Conservation (phyloP, 2,888 invertebrate species). For the Argyresthia goedartella region DNA sequence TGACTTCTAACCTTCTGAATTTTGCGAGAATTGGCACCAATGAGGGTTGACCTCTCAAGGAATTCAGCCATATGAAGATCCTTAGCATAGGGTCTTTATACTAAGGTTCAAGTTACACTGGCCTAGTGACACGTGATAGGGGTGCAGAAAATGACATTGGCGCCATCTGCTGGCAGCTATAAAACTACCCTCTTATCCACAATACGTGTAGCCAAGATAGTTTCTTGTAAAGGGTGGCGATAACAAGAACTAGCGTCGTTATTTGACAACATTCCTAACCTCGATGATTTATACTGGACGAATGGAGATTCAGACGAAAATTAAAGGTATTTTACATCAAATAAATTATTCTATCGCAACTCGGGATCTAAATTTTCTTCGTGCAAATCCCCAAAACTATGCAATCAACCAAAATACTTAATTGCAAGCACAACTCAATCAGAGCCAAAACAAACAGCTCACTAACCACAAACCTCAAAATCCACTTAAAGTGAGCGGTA, state of each 20-base stretch:
- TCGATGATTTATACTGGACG: background rate
- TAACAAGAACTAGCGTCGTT: background rate
- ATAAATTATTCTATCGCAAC: too few species aligned
- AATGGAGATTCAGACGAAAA: too few species aligned
- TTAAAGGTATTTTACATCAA: too few species aligned
- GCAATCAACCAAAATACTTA: too few species aligned
- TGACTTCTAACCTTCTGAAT: slow-evolving; percentile 51
- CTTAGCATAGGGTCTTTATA: slow-evolving; percentile 10
- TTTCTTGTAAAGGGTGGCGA: slow-evolving; percentile 44
- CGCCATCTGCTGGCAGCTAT: slow-evolving; percentile 60
- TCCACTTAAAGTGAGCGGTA: slow-evolving; percentile 16
- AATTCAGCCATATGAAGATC: background rate
- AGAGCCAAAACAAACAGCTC: too few species aligned
- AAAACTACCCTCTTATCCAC: slow-evolving; percentile 56
- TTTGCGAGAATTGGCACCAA: slow-evolving; percentile 25
- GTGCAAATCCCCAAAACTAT: too few species aligned
- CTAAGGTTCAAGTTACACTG: slow-evolving; percentile 21
- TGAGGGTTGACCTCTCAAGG: slow-evolving; percentile 15
- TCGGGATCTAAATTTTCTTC: too few species aligned
- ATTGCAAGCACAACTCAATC: too few species aligned
- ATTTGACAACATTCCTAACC: background rate
- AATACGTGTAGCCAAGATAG: slow-evolving; percentile 50
- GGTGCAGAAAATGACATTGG: slow-evolving; percentile 55
- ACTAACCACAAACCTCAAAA: too few species aligned
- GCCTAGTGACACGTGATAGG: slow-evolving; percentile 21